phyloP scores from a whole-genome alignment of 2,113 vertebrate genomes.

The Corythornis madagascariensis region DNA sequence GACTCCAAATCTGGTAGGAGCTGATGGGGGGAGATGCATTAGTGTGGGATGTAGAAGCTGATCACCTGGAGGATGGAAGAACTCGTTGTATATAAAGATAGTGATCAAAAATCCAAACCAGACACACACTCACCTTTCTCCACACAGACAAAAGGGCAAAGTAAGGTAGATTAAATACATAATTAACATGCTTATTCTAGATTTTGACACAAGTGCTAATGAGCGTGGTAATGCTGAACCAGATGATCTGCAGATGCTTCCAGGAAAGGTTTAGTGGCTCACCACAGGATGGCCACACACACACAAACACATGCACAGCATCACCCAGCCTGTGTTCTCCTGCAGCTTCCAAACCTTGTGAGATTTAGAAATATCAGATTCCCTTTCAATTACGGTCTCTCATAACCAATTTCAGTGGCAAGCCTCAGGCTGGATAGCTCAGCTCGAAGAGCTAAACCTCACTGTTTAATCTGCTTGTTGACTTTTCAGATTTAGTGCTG shows the following conservation, averaged over 20 bases:
- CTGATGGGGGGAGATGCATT: background rate
- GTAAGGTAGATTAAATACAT: background rate
- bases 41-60: background rate
- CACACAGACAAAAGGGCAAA: background rate
- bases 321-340: background rate
- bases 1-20: background rate
- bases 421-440: background rate
- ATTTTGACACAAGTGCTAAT: background rate
- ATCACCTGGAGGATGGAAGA: background rate
- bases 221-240: background rate
- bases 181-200: background rate
- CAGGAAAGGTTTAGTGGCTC: background rate
- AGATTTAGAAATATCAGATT: background rate
- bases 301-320: background rate
- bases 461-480: conserved; percentile 37
- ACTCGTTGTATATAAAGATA: background rate
- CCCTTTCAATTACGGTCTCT: background rate
- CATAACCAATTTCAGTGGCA: background rate
- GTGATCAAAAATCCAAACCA: background rate
- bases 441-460: background rate
- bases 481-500: background rate
- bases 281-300: background rate
- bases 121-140: background rate
- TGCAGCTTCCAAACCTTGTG: background rate
- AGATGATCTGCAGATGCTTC: background rate